Percentiles rank a stretch among this genome's conserved stretches.
phyloP scores from a whole-genome alignment of 2,888 invertebrate genomes.

The Leptopilina syphax region DNA sequence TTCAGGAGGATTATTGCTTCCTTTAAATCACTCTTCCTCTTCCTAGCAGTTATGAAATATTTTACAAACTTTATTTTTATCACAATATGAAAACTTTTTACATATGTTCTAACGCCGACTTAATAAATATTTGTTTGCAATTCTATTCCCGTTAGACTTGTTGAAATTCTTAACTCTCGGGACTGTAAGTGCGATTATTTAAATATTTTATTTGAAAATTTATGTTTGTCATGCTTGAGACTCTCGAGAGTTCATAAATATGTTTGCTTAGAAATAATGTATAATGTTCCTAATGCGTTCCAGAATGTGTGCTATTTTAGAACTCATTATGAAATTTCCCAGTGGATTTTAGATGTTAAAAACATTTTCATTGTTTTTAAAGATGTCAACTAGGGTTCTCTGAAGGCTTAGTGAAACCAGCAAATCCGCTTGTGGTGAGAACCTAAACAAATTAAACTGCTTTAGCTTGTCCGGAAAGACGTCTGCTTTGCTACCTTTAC shows the following conservation, averaged over 20 bases:
- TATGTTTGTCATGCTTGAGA: conserved; percentile 8
- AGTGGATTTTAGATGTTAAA: background rate
- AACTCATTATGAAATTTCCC: background rate
- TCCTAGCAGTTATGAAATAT: too few relatives aligned
- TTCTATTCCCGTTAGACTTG: background rate
- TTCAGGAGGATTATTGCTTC: too few relatives aligned
- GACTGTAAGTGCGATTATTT: background rate
- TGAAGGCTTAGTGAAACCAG: conserved; percentile 7
- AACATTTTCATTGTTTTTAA: background rate
- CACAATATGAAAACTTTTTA: background rate
- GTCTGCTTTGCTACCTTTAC: conserved; percentile 18
- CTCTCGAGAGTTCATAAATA: conserved; percentile 11
- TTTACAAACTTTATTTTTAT: too few relatives aligned
- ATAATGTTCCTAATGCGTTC: conserved; percentile 1
- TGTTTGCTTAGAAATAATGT: conserved; percentile 9
- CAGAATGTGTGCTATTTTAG: background rate
- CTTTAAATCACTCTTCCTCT: too few relatives aligned
- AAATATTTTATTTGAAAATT: conserved; percentile 13
- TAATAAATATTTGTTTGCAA: conserved; percentile 4
- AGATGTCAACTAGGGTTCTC: conserved; percentile 9
- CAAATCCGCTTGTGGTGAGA: conserved; percentile 23
- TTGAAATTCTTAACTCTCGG: background rate
- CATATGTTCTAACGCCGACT: background rate
- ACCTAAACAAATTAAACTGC: conserved; percentile 39
- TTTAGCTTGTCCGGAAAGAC: conserved; percentile 26